Percentiles rank a stretch among this genome's conserved stretches.
Conservation (phyloP, 2,113 vertebrate genomes). For the Mesocricetus auratus region DNA sequence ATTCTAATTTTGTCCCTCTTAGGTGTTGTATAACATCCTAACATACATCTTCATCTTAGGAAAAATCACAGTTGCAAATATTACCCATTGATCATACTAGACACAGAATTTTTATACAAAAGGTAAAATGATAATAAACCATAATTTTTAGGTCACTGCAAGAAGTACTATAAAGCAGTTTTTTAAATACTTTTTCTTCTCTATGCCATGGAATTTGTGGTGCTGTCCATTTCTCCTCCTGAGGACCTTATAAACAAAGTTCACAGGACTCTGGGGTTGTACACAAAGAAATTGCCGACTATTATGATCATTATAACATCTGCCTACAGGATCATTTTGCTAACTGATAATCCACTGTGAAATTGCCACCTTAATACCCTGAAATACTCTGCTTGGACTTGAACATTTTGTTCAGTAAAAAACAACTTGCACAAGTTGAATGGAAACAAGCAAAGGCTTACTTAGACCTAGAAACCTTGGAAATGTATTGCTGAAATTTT, state of each 20-base stretch:
- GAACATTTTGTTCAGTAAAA: conserved; percentile 9
- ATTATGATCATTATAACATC: not conserved
- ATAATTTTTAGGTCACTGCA: not conserved
- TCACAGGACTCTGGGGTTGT: not conserved
- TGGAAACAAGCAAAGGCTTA: not conserved
- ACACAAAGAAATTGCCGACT: not conserved
- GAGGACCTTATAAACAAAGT: conserved; percentile 12
- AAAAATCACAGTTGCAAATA: conserved; percentile 1
- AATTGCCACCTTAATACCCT: not conserved
- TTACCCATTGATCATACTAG: not conserved
- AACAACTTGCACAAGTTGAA: conserved; percentile 40
- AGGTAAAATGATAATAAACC: not conserved
- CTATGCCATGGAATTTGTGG: not conserved
- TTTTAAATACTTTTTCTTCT: conserved; percentile 16
- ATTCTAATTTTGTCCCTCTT: not conserved
- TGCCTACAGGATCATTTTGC: not conserved
- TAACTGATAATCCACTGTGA: conserved; percentile 11
- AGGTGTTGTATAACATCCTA: not conserved
- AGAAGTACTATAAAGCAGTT: not conserved
- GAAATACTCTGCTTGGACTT: not conserved
- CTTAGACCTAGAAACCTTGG: not conserved
- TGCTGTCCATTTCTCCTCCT: not conserved
- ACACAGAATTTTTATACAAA: not conserved
- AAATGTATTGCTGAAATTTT: not conserved
- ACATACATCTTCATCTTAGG: not conserved